Evolutionary conservation across 1,140 invertebrate species (phyloP).

Genomic region (Lucilia cuprina): DNA sequence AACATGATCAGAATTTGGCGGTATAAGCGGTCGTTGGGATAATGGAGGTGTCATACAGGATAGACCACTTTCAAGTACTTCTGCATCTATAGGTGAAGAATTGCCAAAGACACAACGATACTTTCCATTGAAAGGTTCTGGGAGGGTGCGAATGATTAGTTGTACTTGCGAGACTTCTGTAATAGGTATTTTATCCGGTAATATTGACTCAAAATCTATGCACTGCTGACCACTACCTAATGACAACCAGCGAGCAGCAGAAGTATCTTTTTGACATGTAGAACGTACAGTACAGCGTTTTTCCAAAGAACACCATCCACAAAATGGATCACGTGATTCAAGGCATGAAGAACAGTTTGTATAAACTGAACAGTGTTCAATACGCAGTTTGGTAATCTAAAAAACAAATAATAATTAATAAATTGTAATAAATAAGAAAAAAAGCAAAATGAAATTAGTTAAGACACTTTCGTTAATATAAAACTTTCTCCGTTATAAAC

Average conservation of each 20-base stretch:
- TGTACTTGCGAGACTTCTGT: slow-evolving; percentile 84
- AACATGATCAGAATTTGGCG: slow-evolving; percentile 84
- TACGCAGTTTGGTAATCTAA: slow-evolving; percentile 86
- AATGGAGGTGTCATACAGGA: slow-evolving; percentile 85
- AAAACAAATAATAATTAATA: slow-evolving; percentile 39
- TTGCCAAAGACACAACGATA: slow-evolving; percentile 94
- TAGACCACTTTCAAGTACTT: slow-evolving; percentile 79
- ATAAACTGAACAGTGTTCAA: slow-evolving; percentile 91
- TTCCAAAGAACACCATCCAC: slow-evolving; percentile 97
- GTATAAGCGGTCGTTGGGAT: slow-evolving; percentile 78
- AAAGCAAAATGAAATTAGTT: too few species aligned
- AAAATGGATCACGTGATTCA: slow-evolving; percentile 93
- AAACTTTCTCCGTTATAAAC: too few species aligned
- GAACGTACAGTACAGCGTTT: slow-evolving; percentile 88
- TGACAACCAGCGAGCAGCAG: slow-evolving; percentile 90
- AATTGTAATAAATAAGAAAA: too few species aligned
- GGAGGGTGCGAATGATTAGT: slow-evolving; percentile 86
- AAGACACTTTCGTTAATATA: too few species aligned
- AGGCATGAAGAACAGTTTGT: slow-evolving; percentile 90
- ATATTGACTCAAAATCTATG: slow-evolving; percentile 93
- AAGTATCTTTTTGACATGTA: slow-evolving; percentile 89
- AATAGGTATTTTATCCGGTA: slow-evolving; percentile 88
- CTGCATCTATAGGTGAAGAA: slow-evolving; percentile 84
- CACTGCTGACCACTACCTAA: slow-evolving; percentile 91
- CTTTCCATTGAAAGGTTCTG: slow-evolving; percentile 87